phyloP scores from a whole-genome alignment of 2,797 vertebrate genomes.

The Brachymystax lenok region DNA sequence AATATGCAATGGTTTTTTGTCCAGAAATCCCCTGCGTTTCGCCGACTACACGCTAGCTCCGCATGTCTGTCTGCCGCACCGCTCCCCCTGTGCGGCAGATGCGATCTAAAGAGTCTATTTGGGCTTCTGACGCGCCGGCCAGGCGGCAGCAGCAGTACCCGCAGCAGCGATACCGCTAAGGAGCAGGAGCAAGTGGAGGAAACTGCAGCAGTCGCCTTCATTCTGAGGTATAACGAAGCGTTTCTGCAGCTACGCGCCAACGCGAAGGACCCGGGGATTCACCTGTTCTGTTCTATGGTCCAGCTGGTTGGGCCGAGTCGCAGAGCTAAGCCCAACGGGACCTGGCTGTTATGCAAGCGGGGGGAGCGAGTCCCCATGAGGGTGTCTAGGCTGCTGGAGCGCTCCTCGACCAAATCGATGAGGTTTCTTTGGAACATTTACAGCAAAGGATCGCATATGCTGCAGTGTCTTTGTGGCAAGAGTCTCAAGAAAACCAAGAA shows the following conservation, averaged over 20 bases:
- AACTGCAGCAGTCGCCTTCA: constrained; percentile 68
- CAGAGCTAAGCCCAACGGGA: constrained; percentile 88
- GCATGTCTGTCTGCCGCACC: constrained; percentile 84
- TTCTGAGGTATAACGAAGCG: constrained; percentile 84
- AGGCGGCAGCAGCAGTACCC: constrained; percentile 79
- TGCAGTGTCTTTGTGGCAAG: constrained; percentile 99
- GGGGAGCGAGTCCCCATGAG: constrained; percentile 94
- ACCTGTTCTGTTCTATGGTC: constrained; percentile 90
- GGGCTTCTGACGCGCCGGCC: constrained; percentile 75
- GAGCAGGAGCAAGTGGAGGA: constrained; percentile 54
- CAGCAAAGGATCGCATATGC: constrained; percentile 99
- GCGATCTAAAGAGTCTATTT: constrained; percentile 80
- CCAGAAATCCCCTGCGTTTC: constrained; percentile 86
- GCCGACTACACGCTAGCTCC: constrained; percentile 86
- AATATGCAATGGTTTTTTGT: constrained; percentile 92
- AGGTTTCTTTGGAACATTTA: constrained; percentile 99
- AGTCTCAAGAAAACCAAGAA: constrained; percentile 99
- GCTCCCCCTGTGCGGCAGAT: constrained; percentile 84
- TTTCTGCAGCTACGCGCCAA: constrained; percentile 80
- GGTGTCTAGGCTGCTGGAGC: constrained; percentile 98
- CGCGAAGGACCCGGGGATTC: constrained; percentile 87
- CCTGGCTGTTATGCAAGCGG: constrained; percentile 96
- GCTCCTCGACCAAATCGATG: constrained; percentile 99
- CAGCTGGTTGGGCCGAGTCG: constrained; percentile 86
- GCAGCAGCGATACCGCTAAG: constrained; percentile 56